Evolutionary conservation across 2,888 invertebrate genomes (phyloP), one percentile per base, ranked within the genome.

Genomic region (Plebejus melissa): DNA sequence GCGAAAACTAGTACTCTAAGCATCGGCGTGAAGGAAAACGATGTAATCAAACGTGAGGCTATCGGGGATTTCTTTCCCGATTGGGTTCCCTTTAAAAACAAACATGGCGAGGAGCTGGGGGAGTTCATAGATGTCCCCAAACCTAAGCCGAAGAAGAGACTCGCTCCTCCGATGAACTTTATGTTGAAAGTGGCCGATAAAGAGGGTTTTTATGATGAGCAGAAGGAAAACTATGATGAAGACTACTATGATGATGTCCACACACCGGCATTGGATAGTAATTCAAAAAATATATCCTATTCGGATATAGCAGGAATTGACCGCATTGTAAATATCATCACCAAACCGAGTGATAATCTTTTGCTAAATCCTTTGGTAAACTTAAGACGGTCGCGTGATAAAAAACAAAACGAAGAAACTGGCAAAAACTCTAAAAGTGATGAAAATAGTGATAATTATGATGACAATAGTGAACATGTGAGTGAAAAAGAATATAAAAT

Each of bases 1-100:
- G 82, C 84, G 65, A 71, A 77, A 76, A 81, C 83, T 79, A 80
- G 85, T 79, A 82, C 86, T 75, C 79, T 86, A 70, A 89, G 87
- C 80, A 85, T 90, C 80, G 85, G 85, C 76, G 86, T 87, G 82
- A 86, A 84, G 87, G 88, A 84, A 71, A 82, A 80, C 79, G 87
- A 86, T 84, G 87, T 88, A 83, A 87, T 81, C 7, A 87, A 88
- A 84, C 87, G 88, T 82, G 86, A 85, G 75, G 80, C 85, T 2
- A 82, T 81, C 74, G 85, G 82, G 77, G 89, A 90, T 65, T 82
- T 87, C n/a, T 92, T 85, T 76, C 92, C 92, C 36, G 90, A 91
- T 81, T 92, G 91, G 93, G 92, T 91, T n/a, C 90, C 91, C 0
- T 92, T 91, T 78, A 91, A 90, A 81, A 91, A 90, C 77, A 91